phyloP scores from a whole-genome alignment of 2,888 invertebrate species.

The Drosophila prolongata region DNA sequence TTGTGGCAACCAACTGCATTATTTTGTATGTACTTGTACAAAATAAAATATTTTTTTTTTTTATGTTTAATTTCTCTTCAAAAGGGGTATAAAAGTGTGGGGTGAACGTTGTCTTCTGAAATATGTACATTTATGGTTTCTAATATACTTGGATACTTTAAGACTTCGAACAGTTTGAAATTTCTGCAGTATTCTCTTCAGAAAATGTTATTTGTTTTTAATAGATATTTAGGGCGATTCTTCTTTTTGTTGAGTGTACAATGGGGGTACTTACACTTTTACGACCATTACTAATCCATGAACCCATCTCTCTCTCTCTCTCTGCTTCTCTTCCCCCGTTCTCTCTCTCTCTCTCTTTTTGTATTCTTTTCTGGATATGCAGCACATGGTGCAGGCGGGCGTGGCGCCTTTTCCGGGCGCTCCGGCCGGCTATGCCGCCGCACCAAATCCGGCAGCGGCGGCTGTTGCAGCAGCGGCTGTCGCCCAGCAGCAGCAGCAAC shows the following conservation, averaged over 20 bases:
- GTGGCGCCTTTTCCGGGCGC: constrained; percentile 84
- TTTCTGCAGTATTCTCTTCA: too few relatives aligned
- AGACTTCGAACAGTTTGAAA: too few relatives aligned
- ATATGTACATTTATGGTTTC: too few relatives aligned
- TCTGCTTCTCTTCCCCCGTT: constrained; percentile 23
- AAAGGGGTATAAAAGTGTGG: too few relatives aligned
- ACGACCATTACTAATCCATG: constrained; percentile 61
- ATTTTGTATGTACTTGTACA: too few relatives aligned
- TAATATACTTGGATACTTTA: too few relatives aligned
- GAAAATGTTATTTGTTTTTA: too few relatives aligned
- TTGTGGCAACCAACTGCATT: too few relatives aligned
- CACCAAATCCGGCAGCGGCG: constrained; percentile 80
- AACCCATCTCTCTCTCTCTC: constrained; percentile 31
- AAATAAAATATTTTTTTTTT: too few relatives aligned
- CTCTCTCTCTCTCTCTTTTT: constrained; percentile 22
- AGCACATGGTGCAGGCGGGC: constrained; percentile 85
- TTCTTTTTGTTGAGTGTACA: not conserved
- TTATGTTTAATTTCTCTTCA: too few relatives aligned
- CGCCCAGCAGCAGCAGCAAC: constrained; percentile 74
- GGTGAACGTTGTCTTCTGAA: too few relatives aligned
- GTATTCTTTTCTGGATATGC: constrained; percentile 38
- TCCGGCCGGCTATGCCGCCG: constrained; percentile 84
- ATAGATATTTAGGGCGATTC: not conserved
- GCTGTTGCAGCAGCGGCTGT: constrained; percentile 72
- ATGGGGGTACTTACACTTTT: constrained; percentile 27